Base-by-base conservation (phyloP, 2,888 invertebrate genomes). In the Ypsolopha sequella region DNA sequence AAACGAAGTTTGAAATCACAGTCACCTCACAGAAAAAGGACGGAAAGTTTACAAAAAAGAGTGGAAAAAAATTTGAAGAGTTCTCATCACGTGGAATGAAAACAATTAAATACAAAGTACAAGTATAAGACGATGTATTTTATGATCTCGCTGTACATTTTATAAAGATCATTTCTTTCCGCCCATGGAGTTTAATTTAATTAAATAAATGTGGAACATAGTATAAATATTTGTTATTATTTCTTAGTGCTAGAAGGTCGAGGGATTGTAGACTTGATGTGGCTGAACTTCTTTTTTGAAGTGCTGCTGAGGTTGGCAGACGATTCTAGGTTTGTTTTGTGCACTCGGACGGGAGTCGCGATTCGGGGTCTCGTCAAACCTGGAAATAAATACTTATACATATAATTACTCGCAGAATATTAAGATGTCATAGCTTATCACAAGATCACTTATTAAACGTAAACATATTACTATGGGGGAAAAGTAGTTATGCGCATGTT, bases 181-280 rank as follows among this genome's bases (percentile, higher is more conserved):
- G 24, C 24, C 24, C 24, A 24, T 24, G 2, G 24, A 24, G 24
- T 4, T 24, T 24, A 24, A 24, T 4, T 24, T 24, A 24, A 24
- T 24, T 24, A 24, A 4, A 24, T 24, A 24, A 24, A 24, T 24
- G 24, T 24, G 24, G 4, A 24, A 24, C 2, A 24, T 3, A 24
- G 2, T 24, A 4, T 24, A 24, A 24, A 24, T 24, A 24, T 24
- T 24, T 24, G 33, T 60, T 60, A 72, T 58, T 82, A 73, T 61
- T 79, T 79, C 58, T 73, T 81, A 35, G 10, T 34, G 6, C 59
- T 50, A 36, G 62, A 52, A 4, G 62, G 75, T 59, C 75, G 69
- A 2, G 86, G 86, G 62, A 86, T 85, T 14, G 86, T 84, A 3
- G 86, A 85, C 56, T 85, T 85, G 8, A 85, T 58, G 47, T 84